Evolutionary conservation across 1,140 invertebrate species (phyloP).

Genomic region (Lordiphosa clarofinis): DNA sequence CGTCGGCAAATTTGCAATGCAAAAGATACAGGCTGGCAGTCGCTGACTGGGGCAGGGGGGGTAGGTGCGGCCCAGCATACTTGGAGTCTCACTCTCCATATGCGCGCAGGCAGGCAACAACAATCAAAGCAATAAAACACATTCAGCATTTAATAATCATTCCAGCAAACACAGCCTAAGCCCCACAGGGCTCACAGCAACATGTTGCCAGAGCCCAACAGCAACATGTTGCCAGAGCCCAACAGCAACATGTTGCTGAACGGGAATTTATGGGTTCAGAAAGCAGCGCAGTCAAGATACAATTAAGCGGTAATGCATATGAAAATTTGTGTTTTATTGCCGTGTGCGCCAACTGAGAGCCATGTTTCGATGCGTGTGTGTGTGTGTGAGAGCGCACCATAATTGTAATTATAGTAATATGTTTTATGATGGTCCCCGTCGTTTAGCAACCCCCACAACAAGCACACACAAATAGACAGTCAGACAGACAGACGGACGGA

Average conservation of each 20-base stretch:
- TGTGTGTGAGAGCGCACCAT: conserved; percentile 54
- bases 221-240: conserved; percentile 43
- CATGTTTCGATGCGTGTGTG: conserved; percentile 12
- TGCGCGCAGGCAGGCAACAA: conserved; percentile 37
- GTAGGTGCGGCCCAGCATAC: not conserved
- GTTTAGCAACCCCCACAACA: conserved; percentile 68
- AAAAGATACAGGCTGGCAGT: conserved; percentile 27
- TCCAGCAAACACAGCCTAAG: conserved; percentile 27
- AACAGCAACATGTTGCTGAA: conserved; percentile 31
- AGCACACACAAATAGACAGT: conserved; percentile 17
- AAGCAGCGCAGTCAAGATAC: conserved; percentile 44
- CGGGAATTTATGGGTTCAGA: conserved; percentile 54
- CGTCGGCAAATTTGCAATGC: conserved; percentile 66
- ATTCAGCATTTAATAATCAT: conserved; percentile 71
- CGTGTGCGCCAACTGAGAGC: conserved; percentile 53
- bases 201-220: conserved; percentile 33
- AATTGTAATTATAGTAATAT: conserved; percentile 79
- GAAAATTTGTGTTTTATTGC: conserved; percentile 71
- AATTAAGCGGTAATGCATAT: conserved; percentile 74
- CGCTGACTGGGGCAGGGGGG: too few relatives aligned
- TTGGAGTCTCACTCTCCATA: conserved; percentile 1
- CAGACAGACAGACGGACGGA: conserved; percentile 28
- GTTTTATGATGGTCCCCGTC: conserved; percentile 74
- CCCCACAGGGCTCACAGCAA: conserved; percentile 33
- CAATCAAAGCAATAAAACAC: conserved; percentile 76